Conservation (phyloP, 2,797 vertebrate species). For the Catamblyrhynchus diadema region DNA sequence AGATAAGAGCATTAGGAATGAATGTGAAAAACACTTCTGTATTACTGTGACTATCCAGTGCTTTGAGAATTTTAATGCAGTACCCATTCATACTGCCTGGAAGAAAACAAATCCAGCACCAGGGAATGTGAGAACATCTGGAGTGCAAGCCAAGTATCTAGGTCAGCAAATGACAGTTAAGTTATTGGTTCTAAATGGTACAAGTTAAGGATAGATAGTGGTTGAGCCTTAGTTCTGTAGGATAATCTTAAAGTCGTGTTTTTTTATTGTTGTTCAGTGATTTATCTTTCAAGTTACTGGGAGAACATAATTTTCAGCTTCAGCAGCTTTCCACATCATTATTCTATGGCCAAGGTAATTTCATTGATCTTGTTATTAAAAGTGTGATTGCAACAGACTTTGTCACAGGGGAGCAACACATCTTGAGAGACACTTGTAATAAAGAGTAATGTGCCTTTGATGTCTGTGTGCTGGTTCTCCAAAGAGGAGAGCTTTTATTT, state of each 20-base stretch:
- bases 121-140: slow-evolving; percentile 24
- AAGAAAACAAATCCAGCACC: slow-evolving; percentile 34
- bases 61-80: not conserved
- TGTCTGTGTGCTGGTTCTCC: not conserved
- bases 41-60: not conserved
- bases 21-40: not conserved
- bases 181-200: not conserved
- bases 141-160: slow-evolving; percentile 20
- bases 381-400: not conserved
- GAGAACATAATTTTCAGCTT: slow-evolving; percentile 8
- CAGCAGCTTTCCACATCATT: not conserved
- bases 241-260: not conserved
- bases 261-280: not conserved
- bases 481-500: not conserved
- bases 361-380: not conserved
- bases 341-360: not conserved
- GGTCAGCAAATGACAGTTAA: not conserved
- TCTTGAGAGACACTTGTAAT: not conserved
- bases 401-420: not conserved
- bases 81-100: not conserved
- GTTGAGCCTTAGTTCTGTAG: not conserved
- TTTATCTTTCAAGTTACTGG: slow-evolving; percentile 6
- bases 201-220: not conserved
- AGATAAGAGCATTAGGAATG: not conserved
- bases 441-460: not conserved